phyloP scores from a whole-genome alignment of 1,140 invertebrate genomes.

The Chymomyza costata region DNA sequence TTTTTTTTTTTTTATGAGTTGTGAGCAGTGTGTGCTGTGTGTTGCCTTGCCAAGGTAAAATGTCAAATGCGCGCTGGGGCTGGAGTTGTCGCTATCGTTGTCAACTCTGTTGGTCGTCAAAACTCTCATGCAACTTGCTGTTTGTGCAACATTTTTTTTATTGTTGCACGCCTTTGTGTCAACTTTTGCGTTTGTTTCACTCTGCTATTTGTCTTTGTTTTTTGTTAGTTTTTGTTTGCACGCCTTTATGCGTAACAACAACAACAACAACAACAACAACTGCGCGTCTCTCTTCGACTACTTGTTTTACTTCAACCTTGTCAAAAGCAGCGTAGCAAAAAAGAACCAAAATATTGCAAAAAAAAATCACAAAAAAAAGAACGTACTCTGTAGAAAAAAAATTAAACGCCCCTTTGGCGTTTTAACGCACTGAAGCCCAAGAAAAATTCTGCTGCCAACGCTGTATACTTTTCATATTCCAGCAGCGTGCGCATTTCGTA shows the following conservation, averaged over 20 bases:
- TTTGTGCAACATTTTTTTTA: too few relatives aligned
- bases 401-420: conserved; percentile 61
- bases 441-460: neutral
- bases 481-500: conserved; percentile 58
- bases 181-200: too few relatives aligned
- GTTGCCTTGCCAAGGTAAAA: conserved; percentile 69
- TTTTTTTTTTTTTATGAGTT: conserved; percentile 9
- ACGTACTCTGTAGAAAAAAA: conserved; percentile 3
- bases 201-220: too few relatives aligned
- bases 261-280: too few relatives aligned
- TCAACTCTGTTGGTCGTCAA: conserved; percentile 72
- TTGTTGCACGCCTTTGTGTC: too few relatives aligned
- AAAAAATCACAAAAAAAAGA: neutral
- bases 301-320: neutral
- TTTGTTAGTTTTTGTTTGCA: too few relatives aligned
- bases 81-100: too few relatives aligned
- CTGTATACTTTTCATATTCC: conserved; percentile 45
- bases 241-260: too few relatives aligned
- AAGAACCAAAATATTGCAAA: conserved; percentile 4
- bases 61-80: conserved; percentile 75
- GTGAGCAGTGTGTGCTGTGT: conserved; percentile 29
- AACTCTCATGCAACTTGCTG: too few relatives aligned
- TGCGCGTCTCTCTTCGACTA: neutral
- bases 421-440: conserved; percentile 52
- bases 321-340: conserved; percentile 20